Evolutionary conservation across 2,797 vertebrate genomes (phyloP).

Genomic region (Diplodus sargus): DNA sequence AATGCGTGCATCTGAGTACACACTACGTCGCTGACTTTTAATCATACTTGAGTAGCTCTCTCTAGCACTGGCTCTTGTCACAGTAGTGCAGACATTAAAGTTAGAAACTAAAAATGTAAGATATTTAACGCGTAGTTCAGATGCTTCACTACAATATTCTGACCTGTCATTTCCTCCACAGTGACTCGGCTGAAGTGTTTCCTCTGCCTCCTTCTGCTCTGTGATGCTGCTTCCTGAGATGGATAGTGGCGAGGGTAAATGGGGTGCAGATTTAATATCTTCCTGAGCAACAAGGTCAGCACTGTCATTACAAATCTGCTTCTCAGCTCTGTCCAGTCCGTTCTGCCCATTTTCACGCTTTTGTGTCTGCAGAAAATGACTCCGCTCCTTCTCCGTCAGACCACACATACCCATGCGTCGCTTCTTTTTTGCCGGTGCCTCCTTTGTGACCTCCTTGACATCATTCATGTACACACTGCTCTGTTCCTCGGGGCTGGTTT

Average conservation of each 20-base stretch:
- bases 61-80: not conserved
- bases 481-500: conserved; percentile 12
- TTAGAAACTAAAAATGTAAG: not conserved
- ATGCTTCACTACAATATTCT: conserved; percentile 19
- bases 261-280: not conserved
- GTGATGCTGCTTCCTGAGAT: not conserved
- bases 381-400: conserved; percentile 73
- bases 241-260: not conserved
- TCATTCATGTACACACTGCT: not conserved
- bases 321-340: conserved; percentile 17
- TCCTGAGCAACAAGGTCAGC: conserved; percentile 20
- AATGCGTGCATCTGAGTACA: not conserved
- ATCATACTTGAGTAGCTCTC: not conserved
- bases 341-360: conserved; percentile 43
- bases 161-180: conserved; percentile 53
- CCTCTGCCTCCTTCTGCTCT: conserved; percentile 20
- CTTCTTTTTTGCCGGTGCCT: conserved; percentile 69
- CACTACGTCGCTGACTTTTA: not conserved
- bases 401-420: conserved; percentile 81
- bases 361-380: conserved; percentile 47
- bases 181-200: conserved; percentile 14
- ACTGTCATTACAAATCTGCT: conserved; percentile 5
- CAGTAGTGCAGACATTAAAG: not conserved
- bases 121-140: not conserved
- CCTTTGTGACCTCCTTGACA: conserved; percentile 27